These are phyloP conservation scores for Xanthia icteritia DNA, from an alignment of 2,888 invertebrate genomes.

Conservation along the genomic window DNA sequence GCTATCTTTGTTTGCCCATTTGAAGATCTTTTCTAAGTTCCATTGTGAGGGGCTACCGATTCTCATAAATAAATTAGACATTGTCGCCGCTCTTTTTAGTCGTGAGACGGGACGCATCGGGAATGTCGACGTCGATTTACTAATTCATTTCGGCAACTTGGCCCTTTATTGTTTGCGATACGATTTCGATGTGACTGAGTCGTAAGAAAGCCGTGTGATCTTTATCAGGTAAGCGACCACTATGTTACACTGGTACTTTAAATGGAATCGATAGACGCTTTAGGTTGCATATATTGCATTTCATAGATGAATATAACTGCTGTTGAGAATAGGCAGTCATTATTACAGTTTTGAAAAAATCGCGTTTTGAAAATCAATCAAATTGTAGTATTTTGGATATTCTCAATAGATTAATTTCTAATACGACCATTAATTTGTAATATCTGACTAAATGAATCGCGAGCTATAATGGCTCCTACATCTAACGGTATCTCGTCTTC, in stretches of 20 bases:
- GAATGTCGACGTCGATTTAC: slow-evolving; percentile 88
- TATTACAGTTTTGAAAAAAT: background rate
- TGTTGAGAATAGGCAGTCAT: background rate
- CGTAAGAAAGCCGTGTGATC: slow-evolving; percentile 5
- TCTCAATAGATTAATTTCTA: background rate
- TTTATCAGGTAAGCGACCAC: background rate
- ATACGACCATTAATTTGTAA: background rate
- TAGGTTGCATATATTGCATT: background rate
- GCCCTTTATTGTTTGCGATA: slow-evolving; percentile 70
- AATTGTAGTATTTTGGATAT: background rate
- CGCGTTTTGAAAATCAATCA: background rate
- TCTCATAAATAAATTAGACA: slow-evolving; percentile 89
- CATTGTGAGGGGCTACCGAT: slow-evolving; percentile 79
- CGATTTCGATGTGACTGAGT: slow-evolving; percentile 59
- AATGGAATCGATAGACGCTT: background rate
- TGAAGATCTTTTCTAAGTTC: slow-evolving; percentile 76
- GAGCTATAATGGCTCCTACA: slow-evolving; percentile 70
- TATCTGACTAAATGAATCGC: slow-evolving; percentile 39
- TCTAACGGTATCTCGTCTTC: slow-evolving; percentile 79
- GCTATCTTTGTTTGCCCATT: slow-evolving; percentile 76
- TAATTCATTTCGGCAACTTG: slow-evolving; percentile 86
- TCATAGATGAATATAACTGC: background rate
- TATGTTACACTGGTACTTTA: background rate
- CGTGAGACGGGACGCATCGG: slow-evolving; percentile 76
- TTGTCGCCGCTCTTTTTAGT: slow-evolving; percentile 83